Evolutionary conservation across 64 coral and sea anemone species (phyloP), one percentile per base, ranked within the genome.

Genomic region (Acropora tenuis): DNA sequence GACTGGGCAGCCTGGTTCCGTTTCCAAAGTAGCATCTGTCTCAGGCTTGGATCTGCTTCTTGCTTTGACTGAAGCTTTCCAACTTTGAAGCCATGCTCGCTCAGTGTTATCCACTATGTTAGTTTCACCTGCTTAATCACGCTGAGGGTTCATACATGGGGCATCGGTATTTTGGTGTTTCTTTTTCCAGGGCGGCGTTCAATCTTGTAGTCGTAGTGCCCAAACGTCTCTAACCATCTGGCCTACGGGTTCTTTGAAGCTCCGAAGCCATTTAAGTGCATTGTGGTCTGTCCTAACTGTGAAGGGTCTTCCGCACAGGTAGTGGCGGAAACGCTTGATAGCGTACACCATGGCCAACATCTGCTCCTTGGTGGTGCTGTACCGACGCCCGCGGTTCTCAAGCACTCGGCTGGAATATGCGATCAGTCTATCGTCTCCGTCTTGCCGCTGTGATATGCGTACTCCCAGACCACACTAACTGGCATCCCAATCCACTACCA

Each of bases 281-380:
- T n/a, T 91, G 48, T 91, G 80, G 66, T 91, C 80, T 50, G 80
- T 92, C 8, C 65, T 76, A 2, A 92, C 41, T 4, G 59, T 73
- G 57, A 92, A 84, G 11, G 59, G 81, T 50, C 79, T 53, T 6
- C 90, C 80, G 17, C 76, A 69, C 72, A 92, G 50, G 71, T 92
- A 85, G 46, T 92, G 79, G 59, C 41, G 61, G 58, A 92, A 92
- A 40, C 84, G 80, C n/a, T 41, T 67, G 13, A 91, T 73, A 6
- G 89, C 89, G 68, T 82, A 92, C 52, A 75, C 74, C 30, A 92
- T 73, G 50, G 80, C 87, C 5, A 88, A 2, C 71, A 88, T 61
- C 48, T 88, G 49, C 8, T 74, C 49, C 87, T 88, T 88, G 11
- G 67, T 61, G 3, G 87, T 50, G 12, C 67, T 61, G 73, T 88